These are phyloP conservation scores for Tetragonula clypearis DNA, from an alignment of 1,140 invertebrate genomes.

Conservation along the genomic window DNA sequence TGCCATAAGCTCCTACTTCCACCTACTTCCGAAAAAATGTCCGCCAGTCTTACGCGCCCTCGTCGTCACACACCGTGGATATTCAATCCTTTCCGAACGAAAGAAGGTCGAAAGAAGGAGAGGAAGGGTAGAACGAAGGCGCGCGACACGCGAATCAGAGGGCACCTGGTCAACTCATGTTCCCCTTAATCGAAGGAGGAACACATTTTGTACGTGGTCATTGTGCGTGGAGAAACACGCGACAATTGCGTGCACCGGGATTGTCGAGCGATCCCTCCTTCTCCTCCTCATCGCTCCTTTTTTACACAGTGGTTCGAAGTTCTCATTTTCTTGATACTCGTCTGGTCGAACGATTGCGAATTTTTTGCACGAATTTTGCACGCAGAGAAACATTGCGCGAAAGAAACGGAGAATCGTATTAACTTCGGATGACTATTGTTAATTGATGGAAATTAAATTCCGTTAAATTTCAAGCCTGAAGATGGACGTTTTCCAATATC, in stretches of 20 bases:
- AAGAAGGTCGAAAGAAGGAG: conserved; percentile 3
- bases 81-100: conserved; percentile 50
- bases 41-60: conserved; percentile 1
- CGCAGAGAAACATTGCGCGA: too few relatives aligned
- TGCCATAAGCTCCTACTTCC: conserved; percentile 16
- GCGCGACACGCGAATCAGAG: conserved; percentile 50
- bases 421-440: too few relatives aligned
- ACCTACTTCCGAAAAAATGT: conserved; percentile 37
- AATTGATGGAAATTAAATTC: too few relatives aligned
- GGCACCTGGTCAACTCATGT: conserved; percentile 10
- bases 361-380: too few relatives aligned
- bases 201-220: not conserved
- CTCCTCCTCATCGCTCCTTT: too few relatives aligned
- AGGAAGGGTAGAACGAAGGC: conserved; percentile 39
- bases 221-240: conserved; percentile 1
- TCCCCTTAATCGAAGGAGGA: not conserved
- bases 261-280: not conserved
- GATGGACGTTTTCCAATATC: too few relatives aligned
- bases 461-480: too few relatives aligned
- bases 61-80: not conserved
- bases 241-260: conserved; percentile 2
- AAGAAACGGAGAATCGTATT: too few relatives aligned
- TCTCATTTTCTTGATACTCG: not conserved
- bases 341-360: too few relatives aligned
- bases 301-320: not conserved